Evolutionary conservation across 2,888 invertebrate species (phyloP), one percentile per base, ranked within the genome.

Genomic region (Caenorhabditis parvicauda): DNA sequence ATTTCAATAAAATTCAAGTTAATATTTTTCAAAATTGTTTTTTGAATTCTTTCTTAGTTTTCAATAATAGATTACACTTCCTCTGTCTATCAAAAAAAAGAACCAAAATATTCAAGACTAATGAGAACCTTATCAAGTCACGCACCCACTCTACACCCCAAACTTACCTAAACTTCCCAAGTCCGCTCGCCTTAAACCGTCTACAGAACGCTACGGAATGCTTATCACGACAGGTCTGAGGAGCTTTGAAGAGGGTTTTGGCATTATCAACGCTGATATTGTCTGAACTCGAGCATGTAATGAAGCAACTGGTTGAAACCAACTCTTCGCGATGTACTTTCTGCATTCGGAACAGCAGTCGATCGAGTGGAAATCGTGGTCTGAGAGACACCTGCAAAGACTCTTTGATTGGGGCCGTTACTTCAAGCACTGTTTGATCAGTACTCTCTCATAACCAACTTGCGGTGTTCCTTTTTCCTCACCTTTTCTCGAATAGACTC

Each of bases 281-380:
- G 53, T 74, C 73, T 73, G 54, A 50, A 68, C 51, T n/a, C 22
- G 12, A 14, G 42, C n/a, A n/a, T n/a, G n/a, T n/a, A n/a, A n/a
- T n/a, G n/a, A n/a, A n/a, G n/a, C n/a, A n/a, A n/a, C n/a, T 27
- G 37, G 29, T 27, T 32, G 9, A 66, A 28, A 42, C 44, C 45
- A 46, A 72, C 72, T 66, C 44, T 54, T 54, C 24, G 63, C 69
- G 39, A 74, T 67, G 45, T 72, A 74, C 28, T 56, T 58, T 17
- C 74, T 56, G 50, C 74, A 74, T 44, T 70, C 66, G 29, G 59
- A 59, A 57, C 74, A 74, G 46, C 74, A 74, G 53, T 69, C 69
- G 17, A 72, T 64, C 4, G 70, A 61, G 53, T 67, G 64, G 55
- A 74, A 74, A 45, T 74, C 74, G 55, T 74, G 74, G 45, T 74